These are phyloP conservation scores for Archegozetes longisetosus DNA, from an alignment of 1,140 invertebrate species.

Conservation along the genomic window DNA sequence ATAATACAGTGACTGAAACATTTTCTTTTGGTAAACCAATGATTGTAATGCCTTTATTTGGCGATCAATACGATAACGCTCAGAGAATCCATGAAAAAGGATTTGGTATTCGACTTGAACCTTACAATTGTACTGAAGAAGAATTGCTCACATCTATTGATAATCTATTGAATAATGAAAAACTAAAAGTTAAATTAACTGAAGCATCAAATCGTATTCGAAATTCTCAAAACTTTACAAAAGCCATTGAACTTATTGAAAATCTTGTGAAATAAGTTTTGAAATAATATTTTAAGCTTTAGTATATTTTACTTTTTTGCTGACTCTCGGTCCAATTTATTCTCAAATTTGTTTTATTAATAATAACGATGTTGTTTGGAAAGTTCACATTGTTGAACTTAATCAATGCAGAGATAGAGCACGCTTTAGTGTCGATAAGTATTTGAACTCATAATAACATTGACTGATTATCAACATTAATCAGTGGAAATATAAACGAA, in stretches of 20 bases:
- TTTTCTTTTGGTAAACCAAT: slow-evolving; percentile 7
- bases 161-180: slow-evolving; percentile 6
- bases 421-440: too few relatives aligned
- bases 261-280: slow-evolving; percentile 4
- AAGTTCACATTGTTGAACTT: too few relatives aligned
- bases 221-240: neutral
- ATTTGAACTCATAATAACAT: too few relatives aligned
- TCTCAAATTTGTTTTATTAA: too few relatives aligned
- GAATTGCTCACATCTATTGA: slow-evolving; percentile 16
- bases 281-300: too few relatives aligned
- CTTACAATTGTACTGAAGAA: slow-evolving; percentile 8
- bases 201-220: slow-evolving; percentile 2
- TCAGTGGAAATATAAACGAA: too few relatives aligned
- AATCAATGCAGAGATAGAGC: too few relatives aligned
- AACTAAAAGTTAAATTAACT: neutral
- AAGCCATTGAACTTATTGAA: too few relatives aligned
- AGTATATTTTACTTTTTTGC: too few relatives aligned
- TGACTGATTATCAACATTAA: too few relatives aligned
- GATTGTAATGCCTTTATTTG: slow-evolving; percentile 13
- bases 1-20: slow-evolving; percentile 12
- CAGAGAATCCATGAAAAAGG: slow-evolving; percentile 12
- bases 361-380: too few relatives aligned
- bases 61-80: slow-evolving; percentile 18
- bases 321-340: too few relatives aligned
- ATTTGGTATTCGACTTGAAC: slow-evolving; percentile 7